Base-by-base conservation (phyloP, 1,140 invertebrate species). In the honey bee (Apis mellifera) region DNA sequence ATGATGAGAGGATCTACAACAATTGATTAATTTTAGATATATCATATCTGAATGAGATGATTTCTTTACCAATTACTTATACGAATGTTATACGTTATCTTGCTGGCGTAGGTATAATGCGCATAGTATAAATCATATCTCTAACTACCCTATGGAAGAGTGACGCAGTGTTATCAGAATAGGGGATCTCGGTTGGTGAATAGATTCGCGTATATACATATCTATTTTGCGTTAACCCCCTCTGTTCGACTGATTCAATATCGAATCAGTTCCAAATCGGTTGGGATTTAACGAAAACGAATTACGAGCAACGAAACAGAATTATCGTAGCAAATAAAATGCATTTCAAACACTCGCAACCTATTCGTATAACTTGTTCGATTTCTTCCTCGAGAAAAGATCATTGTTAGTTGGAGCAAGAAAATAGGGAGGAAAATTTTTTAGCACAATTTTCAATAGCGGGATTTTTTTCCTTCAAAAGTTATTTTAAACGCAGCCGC, bases 201-300 rank as follows among this genome's bases (percentile, higher is more conserved):
- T 87, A 76, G 80, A 79, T 74, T 83, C 84, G 78, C 82, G 72
- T 87, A 83, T 85, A 85, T 76, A 74, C 76, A 79, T 85, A 86
- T 86, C 81, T 83, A 79, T 87, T 87, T 86, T 68, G 52, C 32
- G 80, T 86, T 71, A 78, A 71, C 76, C 81, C 81, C 84, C 85
- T 85, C 59, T 23, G 69, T 84, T 76, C 72, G 50, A 71, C 57
- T 70, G 85, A 86, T 86, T 78, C 85, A 83, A 86, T 86, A 74
- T 83, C 74, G 80, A 75, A 86, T 86, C 85, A 83, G 57, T 64
- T 55, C 57, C 52, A 42, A 60, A 64, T 62, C n/a, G n/a, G 68
- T 70, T 19, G 68, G 81, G 64, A 52, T 55, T 82, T 70, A 76
- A 86, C 79, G 78, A 85, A 86, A 86, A 82, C 76, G 84, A 82